Base-by-base conservation (phyloP, 2,113 vertebrate species). In the Alaudala cheleensis region DNA sequence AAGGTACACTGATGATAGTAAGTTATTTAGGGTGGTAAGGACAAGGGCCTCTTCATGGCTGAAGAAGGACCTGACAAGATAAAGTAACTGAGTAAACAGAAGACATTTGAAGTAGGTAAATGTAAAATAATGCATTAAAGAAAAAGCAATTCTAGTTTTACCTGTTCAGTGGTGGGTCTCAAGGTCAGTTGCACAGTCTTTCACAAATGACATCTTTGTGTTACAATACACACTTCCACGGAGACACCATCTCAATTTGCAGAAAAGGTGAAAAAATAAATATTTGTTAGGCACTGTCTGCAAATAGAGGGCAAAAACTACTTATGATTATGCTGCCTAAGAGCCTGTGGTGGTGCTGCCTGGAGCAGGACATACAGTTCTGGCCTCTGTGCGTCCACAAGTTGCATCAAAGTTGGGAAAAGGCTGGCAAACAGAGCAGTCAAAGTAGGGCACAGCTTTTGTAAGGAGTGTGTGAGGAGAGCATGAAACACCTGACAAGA, bases 11-110 rank as follows among this genome's bases (percentile, higher is more conserved):
- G 92, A 73, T 83, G 95, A 95, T 95, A 95, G 88, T 58, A 77
- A 94, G 95, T 86, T 96, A 96, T 96, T 96, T 80, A 80, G 88
- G 82, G 71, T 93, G 76, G 80, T 73, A 90, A 93, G 65, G 79
- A 96, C 79, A 88, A 86, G 85, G 45, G 66, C 66, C 50, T 92
- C 82, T 88, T 90, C 67, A 77, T 44, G 60, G 56, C 15, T 2
- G 2, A 90, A 94, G 67, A 93, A 93, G 64, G 47, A 81, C 60
- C 12, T 90, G 82, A 83, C 80, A 80, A 86, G 88, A 77, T 94
- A 62, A 88, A 90, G 64, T 78, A 88, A 70, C 71, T 39, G 64
- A 66, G 50, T 50, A 62, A 73, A 88, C 6, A 11, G 78, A 83
- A 70, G 45, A 58, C 64, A 81, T 50, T 73, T 81, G 29, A 77